These are phyloP conservation scores for Gopherus evgoodei DNA, from an alignment of 2,113 vertebrate species.

Conservation along the genomic window DNA sequence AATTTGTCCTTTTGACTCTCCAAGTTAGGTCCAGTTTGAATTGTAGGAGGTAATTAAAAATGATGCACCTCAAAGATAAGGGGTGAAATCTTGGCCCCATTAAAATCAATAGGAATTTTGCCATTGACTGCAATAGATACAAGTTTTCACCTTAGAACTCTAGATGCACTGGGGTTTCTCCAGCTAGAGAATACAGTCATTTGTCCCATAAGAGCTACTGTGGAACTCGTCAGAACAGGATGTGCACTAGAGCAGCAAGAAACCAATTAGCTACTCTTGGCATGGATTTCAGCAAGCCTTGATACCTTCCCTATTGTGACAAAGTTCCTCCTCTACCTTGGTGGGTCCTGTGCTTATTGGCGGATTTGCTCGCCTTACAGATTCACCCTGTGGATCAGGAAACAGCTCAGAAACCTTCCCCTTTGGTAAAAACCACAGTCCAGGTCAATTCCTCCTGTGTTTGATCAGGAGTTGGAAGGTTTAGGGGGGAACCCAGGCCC, in stretches of 20 bases:
- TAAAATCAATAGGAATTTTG: neutral
- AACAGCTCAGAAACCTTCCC: no score
- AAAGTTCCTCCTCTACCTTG: no score
- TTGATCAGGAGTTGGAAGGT: no score
- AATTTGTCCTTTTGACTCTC: neutral
- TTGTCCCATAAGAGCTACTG: neutral
- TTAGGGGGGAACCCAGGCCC: no score
- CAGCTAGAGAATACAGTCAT: neutral
- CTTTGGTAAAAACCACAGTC: no score
- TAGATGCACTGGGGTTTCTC: neutral
- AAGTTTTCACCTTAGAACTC: neutral
- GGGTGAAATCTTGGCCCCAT: neutral
- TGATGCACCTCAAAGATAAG: neutral
- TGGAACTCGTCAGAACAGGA: neutral
- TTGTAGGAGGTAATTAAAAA: neutral
- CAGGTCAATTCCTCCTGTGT: no score
- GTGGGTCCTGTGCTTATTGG: no score
- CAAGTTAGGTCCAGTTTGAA: neutral
- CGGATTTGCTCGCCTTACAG: no score
- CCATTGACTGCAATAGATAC: neutral
- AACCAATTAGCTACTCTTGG: constrained; percentile 19
- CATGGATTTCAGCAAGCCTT: neutral
- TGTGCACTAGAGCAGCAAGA: neutral
- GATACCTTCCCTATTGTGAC: neutral
- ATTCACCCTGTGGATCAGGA: no score